phyloP scores from a whole-genome alignment of 2,797 vertebrate species.

The Chloroceryle inda region DNA sequence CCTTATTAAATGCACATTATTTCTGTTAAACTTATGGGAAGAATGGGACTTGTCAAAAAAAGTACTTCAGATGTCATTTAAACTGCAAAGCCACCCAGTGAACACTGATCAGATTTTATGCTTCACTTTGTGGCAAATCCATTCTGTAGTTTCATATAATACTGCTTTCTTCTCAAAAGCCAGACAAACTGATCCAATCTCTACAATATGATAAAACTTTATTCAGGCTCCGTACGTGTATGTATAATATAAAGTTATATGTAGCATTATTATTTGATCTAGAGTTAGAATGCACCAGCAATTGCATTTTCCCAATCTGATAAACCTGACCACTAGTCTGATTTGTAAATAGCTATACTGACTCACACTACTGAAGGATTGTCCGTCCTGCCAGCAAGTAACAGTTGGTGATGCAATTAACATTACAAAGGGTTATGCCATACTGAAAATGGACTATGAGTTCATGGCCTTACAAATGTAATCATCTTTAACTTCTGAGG shows the following conservation, averaged over 20 bases:
- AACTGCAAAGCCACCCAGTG: not conserved
- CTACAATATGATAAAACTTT: accelerated
- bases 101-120: not conserved
- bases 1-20: not conserved
- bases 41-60: not conserved
- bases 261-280: not conserved
- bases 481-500: not conserved
- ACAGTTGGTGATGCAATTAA: not conserved
- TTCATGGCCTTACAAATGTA: not conserved
- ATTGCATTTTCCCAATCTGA: not conserved
- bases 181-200: not conserved
- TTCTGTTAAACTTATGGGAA: not conserved
- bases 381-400: not conserved
- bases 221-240: not conserved
- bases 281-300: not conserved
- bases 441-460: not conserved
- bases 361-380: not conserved
- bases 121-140: not conserved
- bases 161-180: not conserved
- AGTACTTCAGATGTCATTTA: not conserved
- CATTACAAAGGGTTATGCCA: not conserved
- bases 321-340: not conserved
- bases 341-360: not conserved
- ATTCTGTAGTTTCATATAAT: not conserved
- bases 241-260: not conserved